Base-by-base conservation (phyloP, 2,888 invertebrate species). In the Meteorus cinctellus region DNA sequence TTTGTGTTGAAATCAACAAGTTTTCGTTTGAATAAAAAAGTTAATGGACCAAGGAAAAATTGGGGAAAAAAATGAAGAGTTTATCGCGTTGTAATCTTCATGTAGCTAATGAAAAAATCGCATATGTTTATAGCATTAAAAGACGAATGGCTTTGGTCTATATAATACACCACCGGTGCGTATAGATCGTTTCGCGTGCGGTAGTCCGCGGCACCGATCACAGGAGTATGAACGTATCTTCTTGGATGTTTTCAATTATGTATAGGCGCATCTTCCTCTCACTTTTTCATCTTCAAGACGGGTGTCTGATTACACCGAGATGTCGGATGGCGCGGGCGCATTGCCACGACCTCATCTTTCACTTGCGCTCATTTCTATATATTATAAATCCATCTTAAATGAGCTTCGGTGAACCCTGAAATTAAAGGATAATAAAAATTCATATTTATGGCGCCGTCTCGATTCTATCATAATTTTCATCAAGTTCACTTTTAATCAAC, bases 291-390 rank as follows among this genome's bases (percentile, higher is more conserved):
- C 82, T 78, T 81, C 77, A 81, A 77, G 74, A 71, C 72, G 81
- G 88, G 89, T 89, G 87, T 89, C 88, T 89, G 89, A 89, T 89
- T 89, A 89, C 89, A 88, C 87, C 86, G 88, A 88, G 89, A 89
- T 89, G 89, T 86, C 89, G 88, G 88, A 81, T 78, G 82, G 79
- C 80, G 82, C 77, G 80, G 81, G 8, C 55, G n/a, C 55, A 19
- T 55, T 48, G 48, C 48, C 48, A 48, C n/a, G n/a, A 82, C 72
- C 76, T 81, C 81, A 75, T 74, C 74, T 55, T 72, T 66, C 79
- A 74, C 75, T 71, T 77, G 72, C 77, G 62, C 68, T 72, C 75
- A 69, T 80, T 78, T 75, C 74, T 31, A 62, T 51, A 68, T 71
- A 59, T 67, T 19, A 12, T 75, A 66, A 66, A 70, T 74, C 73